phyloP scores from a whole-genome alignment of 2,797 vertebrate species.

The Acanthurus tractus region DNA sequence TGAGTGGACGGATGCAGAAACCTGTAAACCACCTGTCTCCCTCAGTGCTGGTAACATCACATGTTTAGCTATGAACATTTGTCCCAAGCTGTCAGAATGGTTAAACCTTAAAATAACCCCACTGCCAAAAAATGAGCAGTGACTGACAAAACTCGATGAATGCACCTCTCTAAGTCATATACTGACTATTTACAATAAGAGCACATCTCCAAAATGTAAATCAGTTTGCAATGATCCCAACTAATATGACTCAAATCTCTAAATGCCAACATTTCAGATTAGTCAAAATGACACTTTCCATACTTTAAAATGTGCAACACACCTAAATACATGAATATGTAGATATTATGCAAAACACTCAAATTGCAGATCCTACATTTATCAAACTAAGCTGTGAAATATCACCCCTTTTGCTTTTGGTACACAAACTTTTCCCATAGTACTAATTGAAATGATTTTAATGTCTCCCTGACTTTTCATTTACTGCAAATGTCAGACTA shows the following conservation, averaged over 20 bases:
- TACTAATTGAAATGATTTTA: too few relatives aligned
- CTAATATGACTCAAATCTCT: background rate
- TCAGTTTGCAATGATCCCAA: background rate
- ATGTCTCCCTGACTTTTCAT: too few relatives aligned
- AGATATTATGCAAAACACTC: too few relatives aligned
- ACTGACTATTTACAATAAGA: background rate
- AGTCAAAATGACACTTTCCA: too few relatives aligned
- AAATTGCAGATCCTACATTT: too few relatives aligned
- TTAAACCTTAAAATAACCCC: conserved; percentile 34
- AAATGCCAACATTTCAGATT: background rate
- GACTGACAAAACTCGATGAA: conserved; percentile 23
- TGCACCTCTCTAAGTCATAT: background rate
- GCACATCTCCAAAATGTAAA: conserved; percentile 10
- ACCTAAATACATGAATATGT: too few relatives aligned
- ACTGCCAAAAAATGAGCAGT: conserved; percentile 31
- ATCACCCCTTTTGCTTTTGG: too few relatives aligned
- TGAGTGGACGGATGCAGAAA: conserved; percentile 43
- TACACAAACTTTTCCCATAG: too few relatives aligned
- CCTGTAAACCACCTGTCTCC: conserved; percentile 42
- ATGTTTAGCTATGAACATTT: conserved; percentile 55
- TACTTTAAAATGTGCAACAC: too few relatives aligned
- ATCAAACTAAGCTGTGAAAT: too few relatives aligned
- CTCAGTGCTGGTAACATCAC: conserved; percentile 34
- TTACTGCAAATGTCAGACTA: too few relatives aligned
- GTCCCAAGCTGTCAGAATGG: conserved; percentile 35